Evolutionary conservation across 2,797 vertebrate species (phyloP).

Genomic region (Smutsia temminckii): DNA sequence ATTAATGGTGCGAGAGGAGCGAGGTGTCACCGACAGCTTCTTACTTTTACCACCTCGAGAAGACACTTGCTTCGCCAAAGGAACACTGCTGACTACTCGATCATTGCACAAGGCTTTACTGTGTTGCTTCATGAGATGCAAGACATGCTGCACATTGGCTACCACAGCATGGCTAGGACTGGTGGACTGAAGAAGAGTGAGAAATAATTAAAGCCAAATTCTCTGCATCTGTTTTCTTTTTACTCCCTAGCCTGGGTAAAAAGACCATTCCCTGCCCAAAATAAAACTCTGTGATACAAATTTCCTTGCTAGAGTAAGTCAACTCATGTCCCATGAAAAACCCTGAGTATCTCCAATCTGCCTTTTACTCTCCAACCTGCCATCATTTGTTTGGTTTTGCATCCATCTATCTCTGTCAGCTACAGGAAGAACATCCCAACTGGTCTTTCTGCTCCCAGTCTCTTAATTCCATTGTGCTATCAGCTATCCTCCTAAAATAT

Average conservation of each 20-base stretch:
- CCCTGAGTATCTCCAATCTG: neutral
- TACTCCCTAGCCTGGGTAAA: neutral
- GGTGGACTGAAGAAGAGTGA: conserved; percentile 88
- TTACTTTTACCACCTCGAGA: conserved; percentile 69
- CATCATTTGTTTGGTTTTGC: neutral
- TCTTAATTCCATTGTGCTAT: neutral
- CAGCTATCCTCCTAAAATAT: neutral
- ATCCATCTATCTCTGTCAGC: neutral
- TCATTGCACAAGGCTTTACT: conserved; percentile 93
- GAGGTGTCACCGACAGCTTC: conserved; percentile 53
- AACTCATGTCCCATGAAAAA: neutral
- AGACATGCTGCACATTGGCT: conserved; percentile 95
- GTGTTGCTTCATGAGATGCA: conserved; percentile 97
- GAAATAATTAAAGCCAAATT: neutral
- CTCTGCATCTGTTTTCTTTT: neutral
- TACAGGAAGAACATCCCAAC: neutral
- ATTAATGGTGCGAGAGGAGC: conserved; percentile 82
- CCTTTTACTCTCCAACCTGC: neutral
- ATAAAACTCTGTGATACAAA: neutral
- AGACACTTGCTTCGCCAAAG: conserved; percentile 73
- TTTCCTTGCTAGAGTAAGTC: neutral
- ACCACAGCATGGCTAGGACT: conserved; percentile 95
- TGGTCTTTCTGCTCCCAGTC: neutral
- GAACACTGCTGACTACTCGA: conserved; percentile 86
- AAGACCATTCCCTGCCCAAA: neutral